Evolutionary conservation across 2,113 vertebrate species (phyloP).

Genomic region (Bathybates hornii): DNA sequence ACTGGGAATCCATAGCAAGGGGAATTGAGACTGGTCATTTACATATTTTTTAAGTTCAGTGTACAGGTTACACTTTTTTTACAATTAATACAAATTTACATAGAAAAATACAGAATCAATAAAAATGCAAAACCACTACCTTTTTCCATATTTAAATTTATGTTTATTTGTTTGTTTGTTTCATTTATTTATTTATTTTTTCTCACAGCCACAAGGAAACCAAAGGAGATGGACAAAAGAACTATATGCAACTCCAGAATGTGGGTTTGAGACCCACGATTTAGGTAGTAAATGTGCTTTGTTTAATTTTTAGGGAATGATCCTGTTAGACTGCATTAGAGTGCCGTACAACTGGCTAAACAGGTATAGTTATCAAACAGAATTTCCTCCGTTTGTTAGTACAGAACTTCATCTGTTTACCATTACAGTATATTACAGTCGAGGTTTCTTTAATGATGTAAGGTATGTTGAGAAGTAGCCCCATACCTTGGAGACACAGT

Average conservation of each 20-base stretch:
- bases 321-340: background rate
- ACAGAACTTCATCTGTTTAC: background rate
- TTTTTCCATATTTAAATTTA: background rate
- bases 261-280: background rate
- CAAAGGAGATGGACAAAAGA: background rate
- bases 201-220: background rate
- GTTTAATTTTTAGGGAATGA: background rate
- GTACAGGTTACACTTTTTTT: background rate
- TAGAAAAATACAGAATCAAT: background rate
- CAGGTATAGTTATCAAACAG: background rate
- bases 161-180: background rate
- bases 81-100: background rate
- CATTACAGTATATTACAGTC: background rate
- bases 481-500: background rate
- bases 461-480: background rate
- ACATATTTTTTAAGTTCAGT: background rate
- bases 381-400: background rate
- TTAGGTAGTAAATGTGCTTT: background rate
- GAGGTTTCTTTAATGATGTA: background rate
- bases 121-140: background rate
- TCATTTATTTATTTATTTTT: background rate
- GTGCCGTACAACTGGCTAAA: background rate
- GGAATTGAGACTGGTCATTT: background rate
- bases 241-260: background rate
- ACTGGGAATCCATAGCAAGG: accelerated